phyloP scores from a whole-genome alignment of 2,797 vertebrate species.

The Tinamus major region DNA sequence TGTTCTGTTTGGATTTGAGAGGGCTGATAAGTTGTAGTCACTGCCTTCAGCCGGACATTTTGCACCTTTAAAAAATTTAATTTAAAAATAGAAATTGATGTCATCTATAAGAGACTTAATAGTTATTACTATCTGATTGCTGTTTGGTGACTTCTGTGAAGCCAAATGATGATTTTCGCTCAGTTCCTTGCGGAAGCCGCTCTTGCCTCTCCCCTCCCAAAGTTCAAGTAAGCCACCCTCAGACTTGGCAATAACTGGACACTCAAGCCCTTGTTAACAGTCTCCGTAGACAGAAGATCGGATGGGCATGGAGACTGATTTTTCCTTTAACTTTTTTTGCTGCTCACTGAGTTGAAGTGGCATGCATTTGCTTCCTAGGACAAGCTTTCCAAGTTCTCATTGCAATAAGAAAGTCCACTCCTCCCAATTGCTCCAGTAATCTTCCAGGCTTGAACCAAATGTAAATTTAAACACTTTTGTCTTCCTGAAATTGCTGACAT shows the following conservation, averaged over 20 bases:
- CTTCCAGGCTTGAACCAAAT: constrained; percentile 50
- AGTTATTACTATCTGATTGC: neutral
- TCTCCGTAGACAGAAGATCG: neutral
- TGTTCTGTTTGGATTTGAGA: constrained; percentile 56
- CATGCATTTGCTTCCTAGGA: neutral
- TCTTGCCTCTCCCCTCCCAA: neutral
- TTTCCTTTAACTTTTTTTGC: neutral
- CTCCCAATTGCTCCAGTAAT: constrained; percentile 12
- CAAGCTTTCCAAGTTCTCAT: neutral
- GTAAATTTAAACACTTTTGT: constrained; percentile 48
- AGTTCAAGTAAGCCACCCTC: neutral
- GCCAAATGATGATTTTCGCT: constrained; percentile 28
- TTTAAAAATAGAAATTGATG: constrained; percentile 29
- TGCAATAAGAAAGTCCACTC: neutral
- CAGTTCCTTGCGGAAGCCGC: neutral
- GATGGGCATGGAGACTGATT: neutral
- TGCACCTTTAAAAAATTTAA: constrained; percentile 6
- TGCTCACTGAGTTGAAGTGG: neutral
- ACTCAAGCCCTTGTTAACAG: neutral
- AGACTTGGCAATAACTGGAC: neutral
- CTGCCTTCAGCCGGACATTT: constrained; percentile 34
- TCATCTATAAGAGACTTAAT: neutral
- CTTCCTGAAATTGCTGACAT: constrained; percentile 58
- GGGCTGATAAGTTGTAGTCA: constrained; percentile 34
- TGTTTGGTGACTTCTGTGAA: constrained; percentile 2